Base-by-base conservation (phyloP, 1,140 invertebrate genomes). In the Bombus superbus region DNA sequence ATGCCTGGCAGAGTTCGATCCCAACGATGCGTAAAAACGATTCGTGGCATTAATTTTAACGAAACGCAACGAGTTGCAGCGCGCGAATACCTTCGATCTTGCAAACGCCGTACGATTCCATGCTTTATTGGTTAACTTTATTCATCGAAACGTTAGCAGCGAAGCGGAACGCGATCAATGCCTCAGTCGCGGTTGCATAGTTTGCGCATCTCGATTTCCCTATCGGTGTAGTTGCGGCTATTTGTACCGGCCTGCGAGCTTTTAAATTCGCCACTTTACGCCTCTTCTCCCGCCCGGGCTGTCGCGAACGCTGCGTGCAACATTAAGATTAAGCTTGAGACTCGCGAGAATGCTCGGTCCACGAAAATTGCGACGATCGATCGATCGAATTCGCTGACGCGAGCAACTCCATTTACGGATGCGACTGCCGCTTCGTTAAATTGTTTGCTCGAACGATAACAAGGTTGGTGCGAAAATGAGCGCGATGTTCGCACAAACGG, bases 121-220 rank as follows among this genome's bases (percentile, higher is more conserved):
- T 89, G 87, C 88, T 91, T 91, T 90, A 92, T 91, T 89, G 86
- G 86, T 85, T 88, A 91, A 91, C 88, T 91, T 91, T 91, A 91
- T 91, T 91, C 84, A 84, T 78, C 87, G 84, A 91, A 88, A 89
- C 86, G 83, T 88, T 89, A 78, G 62, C 83, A 78, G 62, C 76
- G 76, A 57, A 79, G 68, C 75, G 88, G 78, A 78, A 78, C 62
- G 74, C 86, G 86, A 83, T 85, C 81, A 83, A 86, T 88, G 85
- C 68, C 79, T 82, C 81, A 76, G 83, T 84, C 75, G 82, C n/a
- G 79, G 83, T 86, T 88, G 86, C 83, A 89, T 88, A 88, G 86
- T 88, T 88, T 64, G 75, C 83, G 86, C 72, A 86, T 90, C 77
- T 78, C 83, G 88, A 91, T 87, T 87, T 73, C 81, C 71, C 78